Percentiles rank a stretch among this genome's conserved stretches.
phyloP scores from a whole-genome alignment of 2,888 invertebrate genomes.

The Pemphredon lugubris region DNA sequence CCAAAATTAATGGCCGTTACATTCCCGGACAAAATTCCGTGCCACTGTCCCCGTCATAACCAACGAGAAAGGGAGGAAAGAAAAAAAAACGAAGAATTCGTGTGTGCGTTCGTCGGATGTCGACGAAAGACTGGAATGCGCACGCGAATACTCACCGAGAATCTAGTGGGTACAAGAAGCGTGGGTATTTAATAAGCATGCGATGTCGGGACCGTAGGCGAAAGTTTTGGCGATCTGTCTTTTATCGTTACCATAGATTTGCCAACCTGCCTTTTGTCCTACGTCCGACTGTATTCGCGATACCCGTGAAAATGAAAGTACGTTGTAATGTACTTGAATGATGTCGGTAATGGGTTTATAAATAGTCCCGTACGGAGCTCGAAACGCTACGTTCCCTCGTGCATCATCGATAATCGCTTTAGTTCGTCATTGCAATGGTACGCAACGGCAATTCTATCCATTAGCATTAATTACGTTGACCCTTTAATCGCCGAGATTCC shows the following conservation, averaged over 20 bases:
- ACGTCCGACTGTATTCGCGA: not conserved
- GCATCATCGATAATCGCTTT: not conserved
- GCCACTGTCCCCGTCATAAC: constrained; percentile 3
- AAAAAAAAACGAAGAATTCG: too few species aligned
- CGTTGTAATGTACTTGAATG: not conserved
- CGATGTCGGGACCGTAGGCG: constrained; percentile 35
- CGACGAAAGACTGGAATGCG: constrained; percentile 29
- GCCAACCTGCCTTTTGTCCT: not conserved
- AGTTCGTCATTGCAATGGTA: not conserved
- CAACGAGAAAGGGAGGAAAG: too few species aligned
- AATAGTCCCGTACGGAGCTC: not conserved
- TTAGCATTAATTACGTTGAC: too few species aligned
- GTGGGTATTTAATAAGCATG: constrained; percentile 50
- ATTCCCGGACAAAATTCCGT: not conserved
- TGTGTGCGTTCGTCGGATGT: constrained; percentile 17
- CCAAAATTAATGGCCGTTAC: not conserved
- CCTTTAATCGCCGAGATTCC: too few species aligned
- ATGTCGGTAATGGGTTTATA: not conserved
- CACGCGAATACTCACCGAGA: constrained; percentile 9
- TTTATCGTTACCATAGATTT: constrained; percentile 12
- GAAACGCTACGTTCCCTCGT: not conserved
- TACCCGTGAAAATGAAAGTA: constrained; percentile 14
- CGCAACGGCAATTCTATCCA: too few species aligned
- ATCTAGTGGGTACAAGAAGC: constrained; percentile 18
- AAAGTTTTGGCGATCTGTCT: constrained; percentile 44